phyloP scores from a whole-genome alignment of 1,140 invertebrate species.

The Saxidomus purpurata region DNA sequence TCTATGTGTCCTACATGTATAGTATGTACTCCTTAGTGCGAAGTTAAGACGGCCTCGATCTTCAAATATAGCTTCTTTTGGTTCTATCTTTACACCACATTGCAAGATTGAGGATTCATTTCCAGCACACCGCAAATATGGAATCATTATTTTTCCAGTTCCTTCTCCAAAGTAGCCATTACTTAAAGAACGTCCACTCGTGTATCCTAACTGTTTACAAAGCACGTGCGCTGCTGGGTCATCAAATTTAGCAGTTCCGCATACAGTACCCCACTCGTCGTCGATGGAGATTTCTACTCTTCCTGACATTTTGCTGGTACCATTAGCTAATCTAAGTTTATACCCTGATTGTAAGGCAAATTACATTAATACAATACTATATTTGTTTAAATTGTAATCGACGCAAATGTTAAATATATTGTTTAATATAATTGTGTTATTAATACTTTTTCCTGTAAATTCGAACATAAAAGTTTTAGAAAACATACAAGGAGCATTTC shows the following conservation, averaged over 20 bases:
- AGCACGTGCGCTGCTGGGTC: slow-evolving; percentile 49
- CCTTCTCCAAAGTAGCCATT: slow-evolving; percentile 61
- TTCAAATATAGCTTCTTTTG: slow-evolving; percentile 43
- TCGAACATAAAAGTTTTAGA: no score
- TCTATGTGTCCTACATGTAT: slow-evolving; percentile 60
- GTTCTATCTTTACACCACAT: slow-evolving; percentile 58
- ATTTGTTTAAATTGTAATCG: no score
- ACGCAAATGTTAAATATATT: no score
- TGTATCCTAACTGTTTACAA: slow-evolving; percentile 41
- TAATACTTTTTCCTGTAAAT: no score
- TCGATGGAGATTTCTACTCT: slow-evolving; percentile 60
- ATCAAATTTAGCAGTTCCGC: slow-evolving; percentile 62
- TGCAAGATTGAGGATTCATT: slow-evolving; percentile 63
- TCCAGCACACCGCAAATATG: slow-evolving; percentile 59
- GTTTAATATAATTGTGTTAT: no score
- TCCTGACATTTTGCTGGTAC: slow-evolving; percentile 47
- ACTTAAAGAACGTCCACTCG: slow-evolving; percentile 23
- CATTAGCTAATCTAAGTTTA: slow-evolving; percentile 60
- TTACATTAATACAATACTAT: no score
- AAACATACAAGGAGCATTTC: no score
- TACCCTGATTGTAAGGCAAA: slow-evolving; percentile 37
- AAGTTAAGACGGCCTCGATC: slow-evolving; percentile 36
- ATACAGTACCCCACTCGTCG: slow-evolving; percentile 65
- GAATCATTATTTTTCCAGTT: slow-evolving; percentile 63
- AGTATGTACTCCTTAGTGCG: slow-evolving; percentile 43